Evolutionary conservation across 1,140 invertebrate genomes (phyloP).

Genomic region (Arion vulgaris): DNA sequence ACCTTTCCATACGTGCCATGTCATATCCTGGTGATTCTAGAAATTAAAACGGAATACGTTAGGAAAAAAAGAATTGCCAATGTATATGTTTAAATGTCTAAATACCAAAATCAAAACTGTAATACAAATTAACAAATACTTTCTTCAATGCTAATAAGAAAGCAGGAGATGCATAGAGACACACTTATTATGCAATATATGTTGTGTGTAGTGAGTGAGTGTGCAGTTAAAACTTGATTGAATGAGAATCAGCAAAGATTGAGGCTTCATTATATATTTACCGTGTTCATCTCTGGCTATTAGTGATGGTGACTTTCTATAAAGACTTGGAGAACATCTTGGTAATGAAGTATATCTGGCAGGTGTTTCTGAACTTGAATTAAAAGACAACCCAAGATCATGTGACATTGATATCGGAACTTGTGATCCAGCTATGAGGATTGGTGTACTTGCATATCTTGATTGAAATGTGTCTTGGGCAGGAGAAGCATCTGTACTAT

Average conservation of each 20-base stretch:
- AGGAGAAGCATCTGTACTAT: background rate
- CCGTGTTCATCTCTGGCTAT: constrained; percentile 27
- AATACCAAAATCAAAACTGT: too few relatives aligned
- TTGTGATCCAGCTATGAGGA: constrained; percentile 37
- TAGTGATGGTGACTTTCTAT: constrained; percentile 8
- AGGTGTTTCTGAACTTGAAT: background rate
- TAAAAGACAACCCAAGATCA: background rate
- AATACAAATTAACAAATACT: too few relatives aligned
- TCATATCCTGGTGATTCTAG: background rate
- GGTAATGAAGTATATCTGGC: background rate
- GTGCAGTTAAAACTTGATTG: too few relatives aligned
- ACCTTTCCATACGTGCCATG: background rate
- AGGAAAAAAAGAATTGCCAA: too few relatives aligned
- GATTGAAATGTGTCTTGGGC: background rate
- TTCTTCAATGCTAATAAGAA: too few relatives aligned
- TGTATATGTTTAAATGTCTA: too few relatives aligned
- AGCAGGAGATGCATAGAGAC: too few relatives aligned
- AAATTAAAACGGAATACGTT: background rate
- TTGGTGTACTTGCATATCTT: background rate
- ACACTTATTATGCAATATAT: too few relatives aligned
- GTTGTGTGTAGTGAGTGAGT: too few relatives aligned
- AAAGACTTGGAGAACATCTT: background rate
- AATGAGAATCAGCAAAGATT: too few relatives aligned
- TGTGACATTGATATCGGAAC: background rate
- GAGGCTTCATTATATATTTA: constrained; percentile 17